Base-by-base conservation (phyloP, 1,140 invertebrate genomes). In the Brachionus calyciflorus region DNA sequence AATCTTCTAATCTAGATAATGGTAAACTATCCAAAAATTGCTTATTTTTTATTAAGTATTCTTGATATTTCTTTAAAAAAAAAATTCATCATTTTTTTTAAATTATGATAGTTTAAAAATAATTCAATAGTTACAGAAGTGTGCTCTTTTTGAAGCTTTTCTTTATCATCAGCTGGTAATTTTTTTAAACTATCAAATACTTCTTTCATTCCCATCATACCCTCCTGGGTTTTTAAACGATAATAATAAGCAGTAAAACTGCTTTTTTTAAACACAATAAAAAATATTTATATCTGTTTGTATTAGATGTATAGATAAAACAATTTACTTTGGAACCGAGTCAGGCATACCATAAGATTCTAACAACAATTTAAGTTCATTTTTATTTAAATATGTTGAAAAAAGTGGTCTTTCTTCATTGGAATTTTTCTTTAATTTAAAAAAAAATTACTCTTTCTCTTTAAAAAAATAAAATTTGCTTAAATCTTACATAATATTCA, bases 271-370 rank as follows among this genome's bases (percentile, higher is more conserved):
- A n/a, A 55, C 0, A 26, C 21, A 28, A 37, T n/a, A 65, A 14
- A 24, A 41, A 10, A 65, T 10, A 65, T 9, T 24, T 46, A 21
- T 7, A 19, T 19, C 12, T 12, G 41, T 65, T 44, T 28, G 9
- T 14, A 26, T 26, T 65, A 3, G 21, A 24, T 12, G 14, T 21
- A 44, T 65, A 19, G 10, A 41, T 14, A 0, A 37, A 37, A 14
- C 12, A 40, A 41, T 44, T 46, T 65, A 65, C 60, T 65, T 65
- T 19, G 60, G 60, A 17, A 65, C 60, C 14, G 37, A 24, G 10
- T 65, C 60, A 0, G 60, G 60, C 60, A 65, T 65, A 1, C 60
- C 60, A 41, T 65, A 65, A 21, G 60, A 65, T 37, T 65, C 40
- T 19, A 65, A 4, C 2, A 65, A 24, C 6, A 65, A 10, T 65